A percentile compares a stretch with the other conserved stretches of the same genome.
phyloP scores from a whole-genome alignment of 1,140 invertebrate genomes.

The Drosophila rufa region DNA sequence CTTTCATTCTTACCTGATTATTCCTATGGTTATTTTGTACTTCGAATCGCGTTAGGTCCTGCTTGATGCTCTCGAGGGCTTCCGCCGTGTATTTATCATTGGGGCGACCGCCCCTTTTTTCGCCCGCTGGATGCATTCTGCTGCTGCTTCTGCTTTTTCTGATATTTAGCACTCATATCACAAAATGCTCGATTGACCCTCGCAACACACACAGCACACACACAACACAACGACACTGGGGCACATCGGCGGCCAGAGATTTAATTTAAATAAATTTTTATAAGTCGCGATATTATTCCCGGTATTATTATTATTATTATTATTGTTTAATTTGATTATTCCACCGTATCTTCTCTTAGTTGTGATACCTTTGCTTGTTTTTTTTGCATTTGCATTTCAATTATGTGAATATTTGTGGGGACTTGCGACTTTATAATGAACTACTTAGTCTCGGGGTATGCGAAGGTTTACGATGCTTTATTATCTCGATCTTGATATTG shows the following conservation, averaged over 20 bases:
- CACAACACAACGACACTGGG: conserved; percentile 26
- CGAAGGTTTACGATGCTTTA: conserved; percentile 61
- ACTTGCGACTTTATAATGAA: conserved; percentile 43
- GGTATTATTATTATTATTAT: conserved; percentile 4
- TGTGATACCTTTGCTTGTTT: conserved; percentile 17
- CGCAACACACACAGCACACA: conserved; percentile 21
- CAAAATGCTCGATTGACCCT: conserved; percentile 55
- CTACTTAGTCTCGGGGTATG: conserved; percentile 45
- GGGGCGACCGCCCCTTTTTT: conserved; percentile 85
- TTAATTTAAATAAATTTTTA: conserved; percentile 58
- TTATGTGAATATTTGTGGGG: conserved; percentile 41
- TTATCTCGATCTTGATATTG: conserved; percentile 59
- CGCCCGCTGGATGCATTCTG: conserved; percentile 85
- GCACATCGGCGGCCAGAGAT: conserved; percentile 38
- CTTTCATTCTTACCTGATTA: conserved; percentile 68
- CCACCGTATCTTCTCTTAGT: conserved; percentile 3
- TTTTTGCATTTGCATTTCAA: conserved; percentile 46
- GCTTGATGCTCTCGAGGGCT: conserved; percentile 83
- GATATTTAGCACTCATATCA: conserved; percentile 85
- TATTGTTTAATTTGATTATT: conserved; percentile 37
- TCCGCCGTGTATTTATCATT: conserved; percentile 85
- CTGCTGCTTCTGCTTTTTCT: conserved; percentile 66
- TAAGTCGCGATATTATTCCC: conserved; percentile 6
- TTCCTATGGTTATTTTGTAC: conserved; percentile 84
- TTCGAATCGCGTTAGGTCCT: conserved; percentile 83